Percentiles rank a stretch among this genome's conserved stretches.
Evolutionary conservation across 2,797 vertebrate species (phyloP).

Genomic region (Danio albolineatus): DNA sequence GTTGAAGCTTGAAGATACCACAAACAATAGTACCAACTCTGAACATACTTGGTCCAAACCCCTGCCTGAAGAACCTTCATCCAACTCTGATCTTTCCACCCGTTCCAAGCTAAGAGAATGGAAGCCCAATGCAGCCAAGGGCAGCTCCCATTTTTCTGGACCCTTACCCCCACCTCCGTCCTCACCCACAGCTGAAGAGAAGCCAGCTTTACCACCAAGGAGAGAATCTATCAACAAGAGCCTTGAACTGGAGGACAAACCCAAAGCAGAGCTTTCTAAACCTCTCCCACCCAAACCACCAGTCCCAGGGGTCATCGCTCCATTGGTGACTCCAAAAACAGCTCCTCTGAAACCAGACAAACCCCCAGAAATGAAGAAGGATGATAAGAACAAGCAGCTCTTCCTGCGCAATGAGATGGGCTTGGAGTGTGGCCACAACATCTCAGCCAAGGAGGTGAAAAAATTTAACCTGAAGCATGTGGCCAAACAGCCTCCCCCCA

Average conservation of each 20-base stretch:
- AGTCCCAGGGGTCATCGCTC: slow-evolving; percentile 83
- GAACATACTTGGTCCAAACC: slow-evolving; percentile 87
- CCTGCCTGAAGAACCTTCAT: slow-evolving; percentile 88
- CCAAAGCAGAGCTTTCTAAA: slow-evolving; percentile 80
- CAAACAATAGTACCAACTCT: slow-evolving; percentile 49
- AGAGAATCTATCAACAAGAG: slow-evolving; percentile 95
- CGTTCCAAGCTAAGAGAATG: slow-evolving; percentile 90
- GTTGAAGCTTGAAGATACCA: slow-evolving; percentile 79
- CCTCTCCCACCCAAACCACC: slow-evolving; percentile 88
- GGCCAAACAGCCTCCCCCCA: slow-evolving; percentile 87
- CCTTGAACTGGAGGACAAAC: slow-evolving; percentile 88
- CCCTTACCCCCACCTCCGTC: slow-evolving; percentile 78
- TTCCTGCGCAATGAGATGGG: slow-evolving; percentile 95
- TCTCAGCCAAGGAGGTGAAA: slow-evolving; percentile 94
- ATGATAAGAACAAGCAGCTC: slow-evolving; percentile 91
- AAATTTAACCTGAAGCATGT: slow-evolving; percentile 94
- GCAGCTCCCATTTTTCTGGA: slow-evolving; percentile 62
- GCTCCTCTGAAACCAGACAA: slow-evolving; percentile 82
- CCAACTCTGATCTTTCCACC: slow-evolving; percentile 74
- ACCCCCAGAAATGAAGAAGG: slow-evolving; percentile 85
- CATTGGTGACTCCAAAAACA: slow-evolving; percentile 82
- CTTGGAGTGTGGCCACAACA: slow-evolving; percentile 94
- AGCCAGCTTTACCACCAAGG: slow-evolving; percentile 92
- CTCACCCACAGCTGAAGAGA: slow-evolving; percentile 85
- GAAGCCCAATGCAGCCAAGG: slow-evolving; percentile 82